Evolutionary conservation across 2,888 invertebrate genomes (phyloP), one percentile per base, ranked within the genome.

Genomic region (Onchidella celtica): DNA sequence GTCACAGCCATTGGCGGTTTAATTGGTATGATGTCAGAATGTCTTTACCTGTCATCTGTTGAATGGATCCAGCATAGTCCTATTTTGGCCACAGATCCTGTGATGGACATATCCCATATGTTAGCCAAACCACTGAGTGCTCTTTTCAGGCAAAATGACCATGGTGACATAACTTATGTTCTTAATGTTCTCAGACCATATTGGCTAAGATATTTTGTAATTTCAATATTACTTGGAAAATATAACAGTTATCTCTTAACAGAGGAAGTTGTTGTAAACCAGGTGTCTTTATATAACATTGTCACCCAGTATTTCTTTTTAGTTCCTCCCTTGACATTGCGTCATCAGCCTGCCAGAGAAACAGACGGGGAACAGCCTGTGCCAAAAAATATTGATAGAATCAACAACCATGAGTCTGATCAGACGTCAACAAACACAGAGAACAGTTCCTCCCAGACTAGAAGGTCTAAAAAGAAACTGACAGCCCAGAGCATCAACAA

Each of bases 241-340:
- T 82, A 86, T 61, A 88, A 90, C 83, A 87, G 89, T 75, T 88
- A 87, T 80, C 79, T 91, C 24, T 66, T 90, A 3, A 34, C 85
- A 21, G 88, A 76, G 2, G 40, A 14, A 0, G 70, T 76, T 36
- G 70, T 59, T 57, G 47, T 76, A 6, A 61, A 61, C 21, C 32
- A 47, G n/a, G 24, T 81, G 36, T 63, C 73, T 65, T 36, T 78
- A 2, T 17, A 14, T 1, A 40, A 38, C 27, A 79, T 82, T 36
- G 69, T 79, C 2, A 17, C 61, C 0, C 82, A 79, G 55, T 82
- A 55, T 40, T 74, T 75, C 47, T 74, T 74, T n/a, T 69, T 82
- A 40, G 34, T 74, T 0, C 74, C 79, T 38, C 63, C 66, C 21
- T 34, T 68, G 21, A 32, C 40, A 27, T 32, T 21, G 38, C 38